Percentiles rank a stretch among this genome's conserved stretches.
These are phyloP conservation scores for Gymnogyps californianus DNA, from an alignment of 2,113 vertebrate species.

Conservation along the genomic window DNA sequence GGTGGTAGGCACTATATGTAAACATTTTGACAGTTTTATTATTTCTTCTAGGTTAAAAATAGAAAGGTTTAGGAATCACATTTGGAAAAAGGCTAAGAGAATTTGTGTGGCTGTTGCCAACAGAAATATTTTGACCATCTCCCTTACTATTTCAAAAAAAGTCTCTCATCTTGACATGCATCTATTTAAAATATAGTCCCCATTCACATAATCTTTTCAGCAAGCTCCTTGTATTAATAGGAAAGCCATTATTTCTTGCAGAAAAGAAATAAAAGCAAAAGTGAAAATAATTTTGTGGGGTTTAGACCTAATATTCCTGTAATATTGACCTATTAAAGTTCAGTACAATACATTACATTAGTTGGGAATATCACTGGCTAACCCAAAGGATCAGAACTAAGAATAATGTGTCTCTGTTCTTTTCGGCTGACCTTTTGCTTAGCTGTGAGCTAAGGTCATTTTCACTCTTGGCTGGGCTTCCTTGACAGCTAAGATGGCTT, in stretches of 20 bases:
- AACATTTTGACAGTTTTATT: conserved; percentile 55
- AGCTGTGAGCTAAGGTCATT: conserved; percentile 75
- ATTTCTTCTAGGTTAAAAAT: conserved; percentile 21
- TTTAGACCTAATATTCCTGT: not conserved
- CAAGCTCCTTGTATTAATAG: not conserved
- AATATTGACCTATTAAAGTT: not conserved
- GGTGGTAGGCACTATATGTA: conserved; percentile 38
- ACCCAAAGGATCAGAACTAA: conserved; percentile 1
- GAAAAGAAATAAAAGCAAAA: not conserved
- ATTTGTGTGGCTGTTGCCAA: not conserved
- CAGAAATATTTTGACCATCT: not conserved
- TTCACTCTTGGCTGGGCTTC: conserved; percentile 75
- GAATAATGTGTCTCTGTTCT: conserved; percentile 45
- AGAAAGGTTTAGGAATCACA: not conserved
- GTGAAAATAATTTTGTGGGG: not conserved
- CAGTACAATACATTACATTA: not conserved
- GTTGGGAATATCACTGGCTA: not conserved
- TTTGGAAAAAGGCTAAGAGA: not conserved
- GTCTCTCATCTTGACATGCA: not conserved
- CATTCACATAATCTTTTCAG: not conserved
- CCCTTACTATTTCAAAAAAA: not conserved
- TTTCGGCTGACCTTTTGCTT: conserved; percentile 71
- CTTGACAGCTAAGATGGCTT: conserved; percentile 64
- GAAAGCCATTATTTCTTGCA: not conserved
- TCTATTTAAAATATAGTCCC: not conserved